These are phyloP conservation scores for Psittacula echo DNA, from an alignment of 2,797 vertebrate species.

Conservation along the genomic window DNA sequence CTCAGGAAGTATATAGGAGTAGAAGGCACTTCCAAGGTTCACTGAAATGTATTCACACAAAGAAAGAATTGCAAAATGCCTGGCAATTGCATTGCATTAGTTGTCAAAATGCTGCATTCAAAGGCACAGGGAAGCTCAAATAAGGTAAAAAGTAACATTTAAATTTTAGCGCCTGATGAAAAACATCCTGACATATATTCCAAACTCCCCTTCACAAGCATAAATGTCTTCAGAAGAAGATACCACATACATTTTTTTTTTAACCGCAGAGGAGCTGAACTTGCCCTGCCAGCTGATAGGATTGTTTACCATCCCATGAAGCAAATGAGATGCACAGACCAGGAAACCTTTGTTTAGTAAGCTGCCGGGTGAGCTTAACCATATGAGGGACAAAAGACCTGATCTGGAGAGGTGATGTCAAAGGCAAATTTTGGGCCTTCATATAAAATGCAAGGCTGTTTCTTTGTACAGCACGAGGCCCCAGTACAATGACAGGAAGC, in stretches of 20 bases:
- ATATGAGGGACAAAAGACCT: background rate
- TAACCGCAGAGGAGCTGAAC: background rate
- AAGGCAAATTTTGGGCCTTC: background rate
- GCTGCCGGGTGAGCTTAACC: background rate
- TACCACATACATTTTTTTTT: background rate
- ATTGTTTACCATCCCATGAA: conserved; percentile 13
- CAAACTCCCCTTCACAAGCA: background rate
- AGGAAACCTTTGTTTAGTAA: conserved; percentile 50
- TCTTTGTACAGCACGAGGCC: background rate
- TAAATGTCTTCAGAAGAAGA: background rate
- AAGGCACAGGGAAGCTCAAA: background rate
- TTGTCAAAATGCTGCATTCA: background rate
- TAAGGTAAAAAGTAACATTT: background rate
- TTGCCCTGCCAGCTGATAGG: background rate
- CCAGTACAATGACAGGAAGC: background rate
- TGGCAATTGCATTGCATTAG: background rate
- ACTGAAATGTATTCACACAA: background rate
- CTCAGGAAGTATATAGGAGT: background rate
- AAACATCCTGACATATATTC: background rate
- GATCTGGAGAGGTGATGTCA: background rate
- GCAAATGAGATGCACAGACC: conserved; percentile 20
- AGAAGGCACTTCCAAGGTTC: background rate
- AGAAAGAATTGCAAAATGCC: background rate
- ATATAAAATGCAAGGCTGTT: rapidly evolving
- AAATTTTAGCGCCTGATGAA: background rate